Conservation (phyloP, 1,140 invertebrate species). For the Bactericera cockerelli region DNA sequence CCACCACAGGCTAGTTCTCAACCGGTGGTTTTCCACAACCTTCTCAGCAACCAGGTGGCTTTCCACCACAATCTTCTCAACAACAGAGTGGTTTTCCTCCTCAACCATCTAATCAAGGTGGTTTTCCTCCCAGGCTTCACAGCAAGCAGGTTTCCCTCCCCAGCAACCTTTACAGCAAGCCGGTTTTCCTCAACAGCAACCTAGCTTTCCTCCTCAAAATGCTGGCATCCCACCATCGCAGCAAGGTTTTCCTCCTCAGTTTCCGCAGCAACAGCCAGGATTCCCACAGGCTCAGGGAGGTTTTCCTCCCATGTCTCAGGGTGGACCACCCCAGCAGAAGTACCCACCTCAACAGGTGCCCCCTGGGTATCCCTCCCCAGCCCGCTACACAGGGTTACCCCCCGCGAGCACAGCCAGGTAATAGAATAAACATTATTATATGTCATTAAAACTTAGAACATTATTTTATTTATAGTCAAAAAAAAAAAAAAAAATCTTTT, state of each 20-base stretch:
- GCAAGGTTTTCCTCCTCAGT: not conserved
- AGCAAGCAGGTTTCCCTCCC: no score
- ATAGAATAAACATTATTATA: no score
- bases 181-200: not conserved
- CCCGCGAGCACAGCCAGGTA: no score
- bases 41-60: no score
- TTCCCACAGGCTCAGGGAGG: not conserved
- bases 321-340: not conserved
- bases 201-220: slow-evolving; percentile 2
- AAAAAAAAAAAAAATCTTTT: no score
- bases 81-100: slow-evolving; percentile 7
- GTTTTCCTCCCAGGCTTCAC: no score
- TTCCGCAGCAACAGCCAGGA: not conserved
- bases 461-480: no score
- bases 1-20: no score
- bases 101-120: not conserved
- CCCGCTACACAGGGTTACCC: not conserved
- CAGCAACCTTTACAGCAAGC: not conserved
- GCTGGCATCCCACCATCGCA: not conserved
- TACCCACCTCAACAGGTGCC: not conserved
- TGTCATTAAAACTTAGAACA: no score
- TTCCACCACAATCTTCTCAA: no score
- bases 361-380: not conserved
- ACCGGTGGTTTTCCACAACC: no score
- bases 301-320: not conserved